Evolutionary conservation across 2,888 invertebrate genomes (phyloP), one percentile per base, ranked within the genome.

Genomic region (Ornithoptera priamus): DNA sequence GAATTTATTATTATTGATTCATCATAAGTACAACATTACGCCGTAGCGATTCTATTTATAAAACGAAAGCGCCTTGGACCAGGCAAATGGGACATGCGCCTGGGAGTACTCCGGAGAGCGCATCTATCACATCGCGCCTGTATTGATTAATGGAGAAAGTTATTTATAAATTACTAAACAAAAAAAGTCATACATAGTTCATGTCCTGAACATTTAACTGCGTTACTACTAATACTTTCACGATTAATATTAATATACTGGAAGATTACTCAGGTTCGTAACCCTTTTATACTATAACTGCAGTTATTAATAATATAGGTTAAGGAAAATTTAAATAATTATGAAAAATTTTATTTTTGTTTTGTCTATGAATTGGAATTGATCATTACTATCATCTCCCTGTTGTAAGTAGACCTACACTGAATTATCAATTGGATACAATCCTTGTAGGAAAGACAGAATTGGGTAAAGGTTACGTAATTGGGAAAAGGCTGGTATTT

Each of bases 31-130:
- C 3, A 36, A 39, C 17, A 22, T 17, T 22, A 18, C 42, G 57
- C 63, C 20, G 17, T 8, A 53, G 64, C 64, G 58, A 24, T 68
- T 53, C 68, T 42, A 64, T 53, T 59, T 63, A 56, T 67, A 64
- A 4, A 36, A 36, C n/a, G 10, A 42, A 46, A 58, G 58, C 30
- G 39, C 53, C 68, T 63, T 58, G 68, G 63, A 20, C 63, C 68
- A 17, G 59, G 58, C 46, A 22, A 46, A 63, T 50, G 68, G 68
- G 68, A 59, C 68, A 59, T 68, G 68, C 68, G 68, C 68, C 58
- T 22, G 42, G 36, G 58, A 30, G 36, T 17, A n/a, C 46, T n/a
- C 30, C 63, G 63, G 50, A 68, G 68, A 68, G 68, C 68, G 68
- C 63, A 68, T 68, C 68, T 46, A 63, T 15, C 62, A 50, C 58